These are phyloP conservation scores for Drosophila sp. DNA, from an alignment of 1,140 invertebrate species.

Conservation along the genomic window DNA sequence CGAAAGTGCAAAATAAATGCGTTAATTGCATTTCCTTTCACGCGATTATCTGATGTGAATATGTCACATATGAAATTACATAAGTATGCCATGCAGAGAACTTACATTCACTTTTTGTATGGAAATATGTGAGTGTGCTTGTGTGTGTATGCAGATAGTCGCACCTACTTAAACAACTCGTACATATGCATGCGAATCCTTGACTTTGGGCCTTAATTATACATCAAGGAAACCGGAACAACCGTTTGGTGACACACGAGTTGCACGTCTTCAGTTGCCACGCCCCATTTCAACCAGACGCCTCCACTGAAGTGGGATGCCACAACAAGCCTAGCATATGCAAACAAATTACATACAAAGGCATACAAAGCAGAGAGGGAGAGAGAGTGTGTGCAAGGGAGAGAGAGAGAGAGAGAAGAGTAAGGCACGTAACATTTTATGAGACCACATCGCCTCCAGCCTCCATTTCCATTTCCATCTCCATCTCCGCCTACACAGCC, in stretches of 20 bases:
- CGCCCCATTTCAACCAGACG: neutral
- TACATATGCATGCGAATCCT: slow-evolving; percentile 57
- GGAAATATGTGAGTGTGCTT: neutral
- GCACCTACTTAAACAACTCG: slow-evolving; percentile 34
- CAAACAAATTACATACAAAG: slow-evolving; percentile 61
- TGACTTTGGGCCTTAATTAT: slow-evolving; percentile 73
- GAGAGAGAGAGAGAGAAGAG: slow-evolving; percentile 48
- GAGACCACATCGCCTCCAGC: slow-evolving; percentile 45
- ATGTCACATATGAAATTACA: slow-evolving; percentile 1
- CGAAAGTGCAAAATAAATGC: neutral
- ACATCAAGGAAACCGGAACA: slow-evolving; percentile 65
- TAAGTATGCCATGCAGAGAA: neutral
- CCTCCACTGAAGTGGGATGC: slow-evolving; percentile 11
- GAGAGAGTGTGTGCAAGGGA: too few relatives aligned
- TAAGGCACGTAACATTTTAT: slow-evolving; percentile 64
- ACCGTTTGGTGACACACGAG: slow-evolving; percentile 48
- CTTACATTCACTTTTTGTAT: slow-evolving; percentile 32
- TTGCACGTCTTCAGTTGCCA: slow-evolving; percentile 20
- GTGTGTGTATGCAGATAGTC: slow-evolving; percentile 1
- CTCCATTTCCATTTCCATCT: slow-evolving; percentile 9
- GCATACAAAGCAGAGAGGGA: too few relatives aligned
- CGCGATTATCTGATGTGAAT: neutral
- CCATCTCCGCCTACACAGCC: neutral
- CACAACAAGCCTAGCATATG: slow-evolving; percentile 51
- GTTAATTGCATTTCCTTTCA: slow-evolving; percentile 16